Conservation (phyloP, 2,113 vertebrate species). For the Nesoenas mayeri region DNA sequence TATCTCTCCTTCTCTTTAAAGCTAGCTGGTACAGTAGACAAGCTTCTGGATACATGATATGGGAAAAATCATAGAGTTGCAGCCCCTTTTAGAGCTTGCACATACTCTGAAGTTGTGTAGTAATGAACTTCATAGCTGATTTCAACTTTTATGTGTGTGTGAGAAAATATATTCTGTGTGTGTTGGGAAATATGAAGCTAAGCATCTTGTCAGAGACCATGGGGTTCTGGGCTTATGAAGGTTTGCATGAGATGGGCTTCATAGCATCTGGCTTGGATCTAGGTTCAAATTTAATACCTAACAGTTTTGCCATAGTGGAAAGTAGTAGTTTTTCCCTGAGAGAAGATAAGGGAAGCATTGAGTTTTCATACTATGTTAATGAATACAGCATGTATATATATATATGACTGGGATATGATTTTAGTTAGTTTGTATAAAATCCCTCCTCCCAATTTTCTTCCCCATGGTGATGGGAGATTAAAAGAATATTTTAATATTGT, state of each 20-base stretch:
- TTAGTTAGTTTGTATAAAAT: not conserved
- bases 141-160: not conserved
- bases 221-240: not conserved
- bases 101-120: accelerated
- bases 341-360: not conserved
- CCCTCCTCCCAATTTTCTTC: not conserved
- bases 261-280: not conserved
- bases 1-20: not conserved
- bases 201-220: not conserved
- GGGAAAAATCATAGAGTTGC: not conserved
- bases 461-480: accelerated
- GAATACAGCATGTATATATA: not conserved
- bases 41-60: not conserved
- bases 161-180: not conserved
- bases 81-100: not conserved
- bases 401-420: not conserved
- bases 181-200: not conserved
- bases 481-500: not conserved
- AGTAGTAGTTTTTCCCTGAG: not conserved
- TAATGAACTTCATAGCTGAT: not conserved
- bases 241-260: not conserved
- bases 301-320: not conserved
- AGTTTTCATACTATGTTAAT: not conserved
- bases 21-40: not conserved
- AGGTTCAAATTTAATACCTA: not conserved